Evolutionary conservation across 2,113 vertebrate species (phyloP).

Genomic region (Cercopithecus mona): DNA sequence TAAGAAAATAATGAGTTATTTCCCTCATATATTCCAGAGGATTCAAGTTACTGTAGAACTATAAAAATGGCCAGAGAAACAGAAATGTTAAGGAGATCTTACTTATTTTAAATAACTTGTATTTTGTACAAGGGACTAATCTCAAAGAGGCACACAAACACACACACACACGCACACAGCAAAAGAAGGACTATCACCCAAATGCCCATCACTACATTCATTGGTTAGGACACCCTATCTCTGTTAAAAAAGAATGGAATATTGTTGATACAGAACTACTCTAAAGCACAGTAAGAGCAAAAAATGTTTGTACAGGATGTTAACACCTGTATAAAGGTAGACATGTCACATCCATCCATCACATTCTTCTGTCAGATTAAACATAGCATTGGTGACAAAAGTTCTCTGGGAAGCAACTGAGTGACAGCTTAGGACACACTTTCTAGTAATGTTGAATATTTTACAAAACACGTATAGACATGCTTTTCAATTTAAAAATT

Average conservation of each 20-base stretch:
- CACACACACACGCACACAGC: neutral
- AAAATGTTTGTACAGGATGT: neutral
- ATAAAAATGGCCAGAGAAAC: neutral
- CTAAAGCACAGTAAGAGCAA: neutral
- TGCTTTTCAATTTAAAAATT: neutral
- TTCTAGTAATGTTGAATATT: neutral
- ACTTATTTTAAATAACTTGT: neutral
- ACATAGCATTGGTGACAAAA: neutral
- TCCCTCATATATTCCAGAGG: neutral
- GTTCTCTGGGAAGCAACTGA: neutral
- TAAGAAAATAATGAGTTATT: neutral
- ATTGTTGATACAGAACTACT: neutral
- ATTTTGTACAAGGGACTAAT: neutral
- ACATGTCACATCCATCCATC: accelerated
- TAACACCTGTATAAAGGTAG: neutral
- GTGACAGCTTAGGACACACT: accelerated
- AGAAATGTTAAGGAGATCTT: neutral
- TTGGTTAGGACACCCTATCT: neutral
- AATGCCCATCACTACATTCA: neutral
- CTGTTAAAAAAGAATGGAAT: neutral
- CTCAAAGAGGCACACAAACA: neutral
- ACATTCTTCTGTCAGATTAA: neutral
- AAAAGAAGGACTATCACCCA: neutral
- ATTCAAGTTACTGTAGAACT: neutral
- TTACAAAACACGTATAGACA: accelerated